Percentiles rank a stretch among this genome's conserved stretches.
phyloP scores from a whole-genome alignment of 64 coral and sea anemone species.

The Porites lutea region DNA sequence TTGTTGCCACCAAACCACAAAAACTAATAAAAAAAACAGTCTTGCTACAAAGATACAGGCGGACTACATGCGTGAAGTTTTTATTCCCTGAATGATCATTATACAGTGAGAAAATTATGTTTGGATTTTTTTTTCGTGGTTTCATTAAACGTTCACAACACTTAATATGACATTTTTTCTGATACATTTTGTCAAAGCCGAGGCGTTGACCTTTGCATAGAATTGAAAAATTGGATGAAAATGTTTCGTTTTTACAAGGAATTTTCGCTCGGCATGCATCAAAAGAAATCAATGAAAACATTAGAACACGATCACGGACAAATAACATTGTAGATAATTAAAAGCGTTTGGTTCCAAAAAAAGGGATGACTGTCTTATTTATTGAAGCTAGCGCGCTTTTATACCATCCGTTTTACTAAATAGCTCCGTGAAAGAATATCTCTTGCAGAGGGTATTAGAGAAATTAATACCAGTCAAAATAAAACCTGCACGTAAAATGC shows the following conservation, averaged over 20 bases:
- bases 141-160: not conserved
- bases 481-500: conserved; percentile 17
- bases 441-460: not conserved
- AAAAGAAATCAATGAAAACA: conserved; percentile 30
- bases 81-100: not conserved
- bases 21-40: not conserved
- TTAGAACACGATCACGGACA: not conserved
- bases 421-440: not conserved
- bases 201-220: not conserved
- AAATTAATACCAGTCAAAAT: conserved; percentile 2
- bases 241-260: not conserved
- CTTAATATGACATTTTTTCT: not conserved
- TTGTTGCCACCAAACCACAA: conserved; percentile 3
- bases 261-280: not conserved
- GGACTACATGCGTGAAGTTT: conserved; percentile 10
- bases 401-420: not conserved
- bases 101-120: not conserved
- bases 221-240: conserved; percentile 32
- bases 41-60: not conserved
- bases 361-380: not conserved
- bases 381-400: not conserved
- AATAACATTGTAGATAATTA: not conserved
- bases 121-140: not conserved
- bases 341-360: not conserved
- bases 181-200: not conserved